phyloP scores from a whole-genome alignment of 2,888 invertebrate species.

The Macaria notata region DNA sequence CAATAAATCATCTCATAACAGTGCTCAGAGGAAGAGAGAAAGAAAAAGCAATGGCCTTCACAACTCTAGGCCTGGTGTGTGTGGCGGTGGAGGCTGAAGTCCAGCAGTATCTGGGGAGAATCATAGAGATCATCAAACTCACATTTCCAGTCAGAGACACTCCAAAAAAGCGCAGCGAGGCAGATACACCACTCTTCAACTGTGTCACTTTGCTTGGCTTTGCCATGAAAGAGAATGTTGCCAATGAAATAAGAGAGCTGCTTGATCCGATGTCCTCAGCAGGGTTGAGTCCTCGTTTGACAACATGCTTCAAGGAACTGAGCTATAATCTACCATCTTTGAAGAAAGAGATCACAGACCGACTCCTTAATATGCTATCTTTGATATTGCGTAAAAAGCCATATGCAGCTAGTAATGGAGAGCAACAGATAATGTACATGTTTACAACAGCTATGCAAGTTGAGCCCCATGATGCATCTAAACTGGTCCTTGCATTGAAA shows the following conservation, averaged over 20 bases:
- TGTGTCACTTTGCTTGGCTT: conserved; percentile 96
- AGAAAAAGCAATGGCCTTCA: conserved; percentile 93
- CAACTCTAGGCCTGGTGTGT: conserved; percentile 95
- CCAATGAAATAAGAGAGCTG: conserved; percentile 90
- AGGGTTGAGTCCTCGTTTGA: conserved; percentile 94
- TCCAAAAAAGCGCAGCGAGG: conserved; percentile 87
- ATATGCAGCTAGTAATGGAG: conserved; percentile 83
- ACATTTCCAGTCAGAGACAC: conserved; percentile 90
- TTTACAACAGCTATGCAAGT: conserved; percentile 66
- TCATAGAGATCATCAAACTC: conserved; percentile 91
- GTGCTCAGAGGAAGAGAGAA: conserved; percentile 91
- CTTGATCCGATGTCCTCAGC: conserved; percentile 96
- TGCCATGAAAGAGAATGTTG: conserved; percentile 91
- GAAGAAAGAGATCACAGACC: conserved; percentile 95
- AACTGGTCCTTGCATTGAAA: conserved; percentile 94
- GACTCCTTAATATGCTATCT: conserved; percentile 94
- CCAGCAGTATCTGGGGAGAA: conserved; percentile 88
- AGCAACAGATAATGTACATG: conserved; percentile 67
- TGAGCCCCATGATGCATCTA: conserved; percentile 89
- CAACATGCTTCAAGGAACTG: conserved; percentile 94
- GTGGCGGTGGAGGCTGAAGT: conserved; percentile 93
- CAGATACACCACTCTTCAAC: conserved; percentile 95
- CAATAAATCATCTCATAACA: conserved; percentile 90
- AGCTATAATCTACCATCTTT: conserved; percentile 94
- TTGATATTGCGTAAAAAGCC: conserved; percentile 94